These are phyloP conservation scores for Himalopsyche kuldschensis DNA, from an alignment of 2,888 invertebrate species.

Conservation along the genomic window DNA sequence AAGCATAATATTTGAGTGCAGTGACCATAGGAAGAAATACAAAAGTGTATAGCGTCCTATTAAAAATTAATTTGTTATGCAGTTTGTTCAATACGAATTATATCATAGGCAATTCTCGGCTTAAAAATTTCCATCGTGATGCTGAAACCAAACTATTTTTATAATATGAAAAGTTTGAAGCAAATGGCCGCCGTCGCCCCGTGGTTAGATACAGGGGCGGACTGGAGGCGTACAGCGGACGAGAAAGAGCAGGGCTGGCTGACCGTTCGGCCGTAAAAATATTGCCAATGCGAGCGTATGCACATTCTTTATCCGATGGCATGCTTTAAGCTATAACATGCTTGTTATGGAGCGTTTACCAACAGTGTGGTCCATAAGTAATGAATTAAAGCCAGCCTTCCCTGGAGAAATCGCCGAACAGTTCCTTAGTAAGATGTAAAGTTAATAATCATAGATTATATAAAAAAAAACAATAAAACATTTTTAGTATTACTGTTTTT, in stretches of 20 bases:
- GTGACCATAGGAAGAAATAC: too few relatives aligned
- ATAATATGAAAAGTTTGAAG: not conserved
- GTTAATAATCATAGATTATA: too few relatives aligned
- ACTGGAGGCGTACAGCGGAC: not conserved
- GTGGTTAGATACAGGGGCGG: not conserved
- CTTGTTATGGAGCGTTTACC: not conserved
- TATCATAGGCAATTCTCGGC: not conserved
- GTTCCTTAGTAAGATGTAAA: too few relatives aligned
- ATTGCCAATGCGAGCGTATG: slow-evolving; percentile 29
- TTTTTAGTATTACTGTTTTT: too few relatives aligned
- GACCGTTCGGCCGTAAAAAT: slow-evolving; percentile 12
- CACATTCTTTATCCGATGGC: slow-evolving; percentile 24
- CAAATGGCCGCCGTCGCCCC: not conserved
- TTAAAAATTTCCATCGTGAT: not conserved
- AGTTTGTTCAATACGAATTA: not conserved
- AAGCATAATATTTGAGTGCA: too few relatives aligned
- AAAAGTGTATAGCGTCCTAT: too few relatives aligned
- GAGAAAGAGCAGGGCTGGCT: not conserved
- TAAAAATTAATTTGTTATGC: too few relatives aligned
- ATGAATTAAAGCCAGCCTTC: not conserved
- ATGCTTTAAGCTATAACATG: not conserved
- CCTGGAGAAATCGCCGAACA: too few relatives aligned
- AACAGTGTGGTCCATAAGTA: not conserved
- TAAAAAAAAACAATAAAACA: too few relatives aligned
- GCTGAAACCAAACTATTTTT: not conserved